Evolutionary conservation across 2,888 invertebrate genomes (phyloP), one percentile per base, ranked within the genome.

Genomic region (Lypha dubia): DNA sequence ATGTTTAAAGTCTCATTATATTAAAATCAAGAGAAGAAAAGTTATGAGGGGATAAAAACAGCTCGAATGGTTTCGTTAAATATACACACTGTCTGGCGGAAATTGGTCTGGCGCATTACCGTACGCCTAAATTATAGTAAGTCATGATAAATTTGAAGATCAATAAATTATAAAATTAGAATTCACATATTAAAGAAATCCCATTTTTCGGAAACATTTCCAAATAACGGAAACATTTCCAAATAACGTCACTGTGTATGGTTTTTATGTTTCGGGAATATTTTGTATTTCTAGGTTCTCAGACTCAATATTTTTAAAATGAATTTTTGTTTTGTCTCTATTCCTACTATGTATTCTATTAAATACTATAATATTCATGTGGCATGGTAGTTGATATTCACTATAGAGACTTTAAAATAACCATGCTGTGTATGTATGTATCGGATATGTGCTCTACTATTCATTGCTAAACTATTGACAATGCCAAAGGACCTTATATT

Each of bases 401-500:
- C 75, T 67, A 71, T 51, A 22, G 49, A 70, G 44, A 44, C 9
- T 49, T 58, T 4, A 11, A 28, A 41, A 11, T 53, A 53, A 13
- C 15, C 13, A 20, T 9, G 53, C 51, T 17, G 13, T 9, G 38
- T 13, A 5, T 17, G 49, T 56, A 41, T 51, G n/a, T 49, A 17
- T 11, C 56, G 24, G 15, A 38, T 22, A n/a, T n/a, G n/a, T n/a
- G n/a, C 32, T 68, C 44, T 35, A 32, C 13, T 22, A 60, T 41
- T 53, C 28, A 44, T 75, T n/a, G n/a, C 32, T 22, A 32, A 41
- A 60, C 28, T 74, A 68, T 41, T 56, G 67, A 44, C 22, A 73
- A 24, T 77, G 62, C 62, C 80, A 73, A 84, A 81, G 84, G 77
- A 81, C 62, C 74, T 51, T 38, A 74, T 32, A 56, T 53, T 28